Conservation (phyloP, 1,140 invertebrate species). For the Drosophila sulfurigaster region DNA sequence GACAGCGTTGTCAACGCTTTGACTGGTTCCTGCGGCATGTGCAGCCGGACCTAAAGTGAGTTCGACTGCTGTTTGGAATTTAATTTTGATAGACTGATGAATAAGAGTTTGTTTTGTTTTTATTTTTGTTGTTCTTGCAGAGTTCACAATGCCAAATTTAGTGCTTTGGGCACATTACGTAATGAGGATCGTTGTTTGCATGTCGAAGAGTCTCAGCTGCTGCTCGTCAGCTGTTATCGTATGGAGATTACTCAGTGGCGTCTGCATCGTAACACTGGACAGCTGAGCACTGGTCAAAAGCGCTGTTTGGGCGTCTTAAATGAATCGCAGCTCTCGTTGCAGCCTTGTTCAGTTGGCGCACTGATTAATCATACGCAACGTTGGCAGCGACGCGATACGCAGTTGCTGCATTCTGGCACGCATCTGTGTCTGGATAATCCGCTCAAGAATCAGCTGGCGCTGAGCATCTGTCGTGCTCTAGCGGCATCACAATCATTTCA, state of each 20-base stretch:
- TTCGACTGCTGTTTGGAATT: slow-evolving; percentile 18
- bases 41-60: slow-evolving; percentile 84
- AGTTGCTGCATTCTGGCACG: slow-evolving; percentile 58
- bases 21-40: slow-evolving; percentile 98
- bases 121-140: slow-evolving; percentile 26
- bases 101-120: too few species aligned
- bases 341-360: slow-evolving; percentile 19
- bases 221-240: slow-evolving; percentile 58
- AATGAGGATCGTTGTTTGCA: slow-evolving; percentile 67
- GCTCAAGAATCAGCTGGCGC: slow-evolving; percentile 49
- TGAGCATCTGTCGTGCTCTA: slow-evolving; percentile 59
- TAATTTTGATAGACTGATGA: slow-evolving; percentile 8
- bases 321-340: slow-evolving; percentile 12
- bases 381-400: slow-evolving; percentile 63
- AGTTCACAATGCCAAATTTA: slow-evolving; percentile 54
- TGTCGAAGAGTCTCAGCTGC: slow-evolving; percentile 5
- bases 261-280: slow-evolving; percentile 51
- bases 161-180: slow-evolving; percentile 59
- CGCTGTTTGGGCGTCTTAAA: slow-evolving; percentile 38
- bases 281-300: slow-evolving; percentile 38
- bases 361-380: slow-evolving; percentile 31
- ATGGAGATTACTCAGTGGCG: slow-evolving; percentile 65
- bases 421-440: slow-evolving; percentile 77
- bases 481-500: slow-evolving; percentile 74
- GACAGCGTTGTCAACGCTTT: slow-evolving; percentile 93